These are phyloP conservation scores for Papilio polytes DNA, from an alignment of 1,140 invertebrate species.

Conservation along the genomic window DNA sequence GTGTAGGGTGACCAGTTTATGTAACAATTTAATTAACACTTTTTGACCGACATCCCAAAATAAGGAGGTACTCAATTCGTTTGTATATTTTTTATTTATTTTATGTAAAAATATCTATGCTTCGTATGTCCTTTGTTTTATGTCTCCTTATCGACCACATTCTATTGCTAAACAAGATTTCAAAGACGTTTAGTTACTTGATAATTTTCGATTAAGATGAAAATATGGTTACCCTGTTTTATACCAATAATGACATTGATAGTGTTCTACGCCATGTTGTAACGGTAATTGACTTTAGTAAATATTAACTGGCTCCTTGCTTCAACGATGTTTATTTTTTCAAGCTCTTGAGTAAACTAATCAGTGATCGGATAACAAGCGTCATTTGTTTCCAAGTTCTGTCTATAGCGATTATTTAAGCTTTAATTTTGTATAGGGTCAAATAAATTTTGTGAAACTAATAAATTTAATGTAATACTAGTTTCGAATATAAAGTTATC, in stretches of 20 bases:
- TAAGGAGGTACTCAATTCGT: too few relatives aligned
- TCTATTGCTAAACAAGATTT: neutral
- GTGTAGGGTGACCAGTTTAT: neutral
- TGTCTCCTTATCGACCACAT: neutral
- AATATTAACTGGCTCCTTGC: neutral
- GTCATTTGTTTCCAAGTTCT: neutral
- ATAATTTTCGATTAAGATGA: neutral
- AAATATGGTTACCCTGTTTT: neutral
- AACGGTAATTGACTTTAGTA: slow-evolving; percentile 2
- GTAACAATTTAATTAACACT: neutral
- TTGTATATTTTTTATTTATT: too few relatives aligned
- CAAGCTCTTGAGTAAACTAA: neutral
- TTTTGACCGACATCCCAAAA: too few relatives aligned
- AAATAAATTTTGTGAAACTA: neutral
- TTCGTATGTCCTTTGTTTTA: neutral
- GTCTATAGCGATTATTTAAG: neutral
- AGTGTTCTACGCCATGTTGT: neutral
- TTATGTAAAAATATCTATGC: too few relatives aligned
- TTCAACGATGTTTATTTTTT: neutral
- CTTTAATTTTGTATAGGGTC: neutral
- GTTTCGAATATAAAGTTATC: neutral
- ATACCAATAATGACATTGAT: slow-evolving; percentile 7
- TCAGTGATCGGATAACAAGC: neutral
- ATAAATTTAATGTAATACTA: neutral
- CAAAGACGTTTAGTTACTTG: neutral